These are phyloP conservation scores for Argopecten irradians DNA, from an alignment of 1,140 invertebrate species.

Conservation along the genomic window DNA sequence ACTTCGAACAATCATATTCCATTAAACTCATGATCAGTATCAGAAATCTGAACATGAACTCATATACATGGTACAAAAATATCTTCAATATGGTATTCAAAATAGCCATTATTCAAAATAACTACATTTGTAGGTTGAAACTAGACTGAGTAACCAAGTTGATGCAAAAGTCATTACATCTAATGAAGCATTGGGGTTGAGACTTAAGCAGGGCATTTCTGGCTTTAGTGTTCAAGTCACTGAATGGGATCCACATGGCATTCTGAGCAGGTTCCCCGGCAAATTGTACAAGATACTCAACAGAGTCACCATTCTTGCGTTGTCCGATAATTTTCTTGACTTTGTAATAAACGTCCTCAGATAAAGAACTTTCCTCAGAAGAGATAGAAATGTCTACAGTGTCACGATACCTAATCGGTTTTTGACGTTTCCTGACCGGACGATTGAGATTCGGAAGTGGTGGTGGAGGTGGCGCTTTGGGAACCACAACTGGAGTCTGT, in stretches of 20 bases:
- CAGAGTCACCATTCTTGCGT: background rate
- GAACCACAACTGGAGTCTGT: background rate
- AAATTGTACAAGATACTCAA: too few species aligned
- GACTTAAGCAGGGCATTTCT: background rate
- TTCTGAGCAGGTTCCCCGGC: conserved; percentile 43
- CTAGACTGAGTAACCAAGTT: background rate
- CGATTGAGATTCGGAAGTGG: background rate
- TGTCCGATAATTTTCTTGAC: background rate
- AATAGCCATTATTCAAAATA: background rate
- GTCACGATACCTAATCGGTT: background rate
- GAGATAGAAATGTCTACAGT: background rate
- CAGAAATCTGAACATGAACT: background rate
- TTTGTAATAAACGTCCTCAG: background rate
- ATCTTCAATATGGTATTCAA: background rate
- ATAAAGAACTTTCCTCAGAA: background rate
- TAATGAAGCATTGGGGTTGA: background rate
- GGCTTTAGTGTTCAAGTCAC: background rate
- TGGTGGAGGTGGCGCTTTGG: background rate
- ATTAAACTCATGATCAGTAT: too few species aligned
- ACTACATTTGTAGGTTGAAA: background rate
- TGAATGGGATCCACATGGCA: conserved; percentile 25
- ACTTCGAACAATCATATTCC: too few species aligned
- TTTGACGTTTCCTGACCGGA: background rate
- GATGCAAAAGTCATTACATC: background rate
- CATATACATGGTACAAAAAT: background rate